Percentiles rank a stretch among this genome's conserved stretches.
Conservation (phyloP, 2,888 invertebrate species). For the Eledone cirrhosa region DNA sequence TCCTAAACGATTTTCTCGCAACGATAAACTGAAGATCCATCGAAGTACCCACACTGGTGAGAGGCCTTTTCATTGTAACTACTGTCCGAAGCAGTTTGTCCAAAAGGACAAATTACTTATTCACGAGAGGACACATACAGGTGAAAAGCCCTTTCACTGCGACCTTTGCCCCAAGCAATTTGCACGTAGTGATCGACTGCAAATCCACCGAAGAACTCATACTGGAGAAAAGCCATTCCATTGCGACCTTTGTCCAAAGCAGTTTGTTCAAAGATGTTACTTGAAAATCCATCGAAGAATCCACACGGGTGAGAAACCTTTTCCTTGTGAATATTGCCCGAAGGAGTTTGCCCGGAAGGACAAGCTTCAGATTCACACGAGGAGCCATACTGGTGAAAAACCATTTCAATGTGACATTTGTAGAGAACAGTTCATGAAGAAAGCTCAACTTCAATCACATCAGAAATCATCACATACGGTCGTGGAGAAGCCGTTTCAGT, state of each 20-base stretch:
- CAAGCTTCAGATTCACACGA: constrained; percentile 7
- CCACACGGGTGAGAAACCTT: constrained; percentile 16
- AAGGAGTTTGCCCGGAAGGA: constrained; percentile 20
- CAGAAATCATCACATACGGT: not conserved
- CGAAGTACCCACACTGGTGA: constrained; percentile 11
- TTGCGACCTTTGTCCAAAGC: constrained; percentile 17
- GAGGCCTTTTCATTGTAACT: not conserved
- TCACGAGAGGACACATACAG: constrained; percentile 9
- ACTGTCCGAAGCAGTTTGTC: constrained; percentile 12
- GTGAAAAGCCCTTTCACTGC: constrained; percentile 20
- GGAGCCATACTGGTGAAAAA: constrained; percentile 15
- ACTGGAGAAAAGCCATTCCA: constrained; percentile 6
- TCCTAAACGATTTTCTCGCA: not conserved
- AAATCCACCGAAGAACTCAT: not conserved
- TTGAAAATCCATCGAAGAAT: constrained; percentile 8
- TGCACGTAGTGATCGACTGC: constrained; percentile 12
- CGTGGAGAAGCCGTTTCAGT: not conserved
- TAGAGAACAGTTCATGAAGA: not conserved
- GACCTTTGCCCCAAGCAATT: constrained; percentile 15
- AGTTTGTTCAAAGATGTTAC: constrained; percentile 22
- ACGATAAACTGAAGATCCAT: constrained; percentile 22
- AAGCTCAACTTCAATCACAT: not conserved
- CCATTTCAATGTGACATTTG: constrained; percentile 1
- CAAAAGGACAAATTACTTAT: constrained; percentile 17
- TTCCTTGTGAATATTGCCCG: not conserved